Conservation (phyloP, 2,797 vertebrate species). For the Coccyzus lansbergi region DNA sequence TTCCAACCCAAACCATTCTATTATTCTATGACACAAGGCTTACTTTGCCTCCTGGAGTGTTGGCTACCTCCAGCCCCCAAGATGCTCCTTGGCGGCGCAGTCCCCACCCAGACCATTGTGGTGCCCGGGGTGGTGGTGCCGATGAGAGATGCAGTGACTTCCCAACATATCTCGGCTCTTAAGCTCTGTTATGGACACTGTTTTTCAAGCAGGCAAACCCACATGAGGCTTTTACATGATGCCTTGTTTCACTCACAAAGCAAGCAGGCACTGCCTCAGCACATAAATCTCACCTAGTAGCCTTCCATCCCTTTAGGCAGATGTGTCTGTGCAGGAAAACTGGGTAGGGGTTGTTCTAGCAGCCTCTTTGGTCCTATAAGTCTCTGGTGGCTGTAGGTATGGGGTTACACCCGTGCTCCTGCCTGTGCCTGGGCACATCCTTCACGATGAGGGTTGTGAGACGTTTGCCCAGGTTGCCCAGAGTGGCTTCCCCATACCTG, state of each 20-base stretch:
- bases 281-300: background rate
- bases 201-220: background rate
- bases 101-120: accelerated
- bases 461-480: too few relatives aligned
- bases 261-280: background rate
- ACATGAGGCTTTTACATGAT: background rate
- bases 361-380: background rate
- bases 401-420: accelerated
- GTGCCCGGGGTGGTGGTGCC: accelerated
- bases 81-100: background rate
- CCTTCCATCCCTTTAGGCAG: background rate
- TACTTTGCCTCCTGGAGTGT: background rate
- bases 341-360: background rate
- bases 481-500: too few relatives aligned
- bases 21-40: background rate
- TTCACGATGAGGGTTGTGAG: too few relatives aligned
- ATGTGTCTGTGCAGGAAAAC: background rate
- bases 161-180: background rate
- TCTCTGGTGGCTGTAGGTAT: accelerated
- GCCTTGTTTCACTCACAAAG: background rate
- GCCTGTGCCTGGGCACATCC: accelerated
- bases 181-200: accelerated
- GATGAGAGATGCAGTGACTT: background rate
- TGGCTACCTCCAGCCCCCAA: accelerated
- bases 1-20: too few relatives aligned